phyloP scores from a whole-genome alignment of 2,113 vertebrate genomes.

The Gadus macrocephalus region DNA sequence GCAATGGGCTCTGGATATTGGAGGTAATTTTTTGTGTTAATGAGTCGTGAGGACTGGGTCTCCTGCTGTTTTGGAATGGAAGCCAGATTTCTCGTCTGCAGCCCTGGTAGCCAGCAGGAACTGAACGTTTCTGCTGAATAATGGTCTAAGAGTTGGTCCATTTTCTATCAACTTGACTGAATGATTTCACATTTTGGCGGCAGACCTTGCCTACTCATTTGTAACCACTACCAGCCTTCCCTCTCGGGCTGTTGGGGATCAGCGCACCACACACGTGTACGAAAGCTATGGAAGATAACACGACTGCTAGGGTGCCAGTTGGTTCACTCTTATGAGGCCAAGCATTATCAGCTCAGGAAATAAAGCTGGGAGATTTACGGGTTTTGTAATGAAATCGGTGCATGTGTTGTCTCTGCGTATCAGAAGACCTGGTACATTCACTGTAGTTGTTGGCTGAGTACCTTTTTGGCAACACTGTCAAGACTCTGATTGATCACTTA shows the following conservation, averaged over 20 bases:
- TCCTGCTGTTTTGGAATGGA: conserved; percentile 72
- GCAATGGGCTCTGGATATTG: conserved; percentile 55
- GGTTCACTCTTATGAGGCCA: background rate
- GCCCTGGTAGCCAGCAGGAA: conserved; percentile 53
- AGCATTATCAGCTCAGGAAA: conserved; percentile 5
- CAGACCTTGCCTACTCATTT: too few species aligned
- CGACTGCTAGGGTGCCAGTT: conserved; percentile 1
- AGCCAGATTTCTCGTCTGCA: conserved; percentile 74
- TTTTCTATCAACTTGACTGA: too few species aligned
- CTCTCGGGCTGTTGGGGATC: background rate
- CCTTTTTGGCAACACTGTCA: conserved; percentile 28
- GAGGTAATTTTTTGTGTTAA: conserved; percentile 65
- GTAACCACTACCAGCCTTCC: background rate
- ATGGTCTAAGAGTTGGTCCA: conserved; percentile 37
- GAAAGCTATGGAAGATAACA: too few species aligned
- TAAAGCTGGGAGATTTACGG: conserved; percentile 5
- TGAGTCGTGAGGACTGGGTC: conserved; percentile 65
- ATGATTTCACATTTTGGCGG: too few species aligned
- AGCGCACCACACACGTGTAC: too few species aligned
- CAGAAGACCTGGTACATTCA: conserved; percentile 29
- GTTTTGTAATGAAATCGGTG: conserved; percentile 12
- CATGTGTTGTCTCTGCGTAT: conserved; percentile 10
- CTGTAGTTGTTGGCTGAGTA: conserved; percentile 29
- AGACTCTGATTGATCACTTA: conserved; percentile 50
- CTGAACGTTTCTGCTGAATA: conserved; percentile 37